Percentiles rank a stretch among this genome's conserved stretches.
These are phyloP conservation scores for Leuciscus idus DNA, from an alignment of 2,113 vertebrate genomes.

Conservation along the genomic window DNA sequence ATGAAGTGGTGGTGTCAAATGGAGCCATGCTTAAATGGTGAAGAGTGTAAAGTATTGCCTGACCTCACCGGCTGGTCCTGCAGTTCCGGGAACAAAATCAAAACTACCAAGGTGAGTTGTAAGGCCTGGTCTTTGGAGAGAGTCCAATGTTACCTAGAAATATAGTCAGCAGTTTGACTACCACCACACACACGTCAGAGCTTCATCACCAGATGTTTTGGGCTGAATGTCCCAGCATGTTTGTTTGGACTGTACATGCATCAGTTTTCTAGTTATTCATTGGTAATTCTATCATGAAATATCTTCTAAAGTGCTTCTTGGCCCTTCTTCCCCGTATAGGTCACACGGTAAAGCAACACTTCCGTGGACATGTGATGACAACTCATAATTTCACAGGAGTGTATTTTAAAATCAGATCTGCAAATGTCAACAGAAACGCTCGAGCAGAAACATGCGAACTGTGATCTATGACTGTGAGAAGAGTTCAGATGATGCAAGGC, in stretches of 20 bases:
- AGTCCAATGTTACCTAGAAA: background rate
- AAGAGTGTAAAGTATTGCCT: constrained; percentile 92
- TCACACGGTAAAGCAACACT: constrained; percentile 30
- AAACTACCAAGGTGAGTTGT: constrained; percentile 92
- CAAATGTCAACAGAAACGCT: constrained; percentile 16
- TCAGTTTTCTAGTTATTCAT: background rate
- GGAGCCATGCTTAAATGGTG: constrained; percentile 89
- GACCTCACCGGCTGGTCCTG: constrained; percentile 96
- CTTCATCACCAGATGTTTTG: background rate
- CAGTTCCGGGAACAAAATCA: constrained; percentile 95
- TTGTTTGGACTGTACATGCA: background rate
- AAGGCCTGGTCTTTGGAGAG: background rate
- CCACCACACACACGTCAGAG: background rate
- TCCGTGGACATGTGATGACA: constrained; percentile 19
- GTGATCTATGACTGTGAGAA: background rate
- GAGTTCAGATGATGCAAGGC: background rate
- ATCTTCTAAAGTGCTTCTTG: background rate
- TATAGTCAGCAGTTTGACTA: background rate
- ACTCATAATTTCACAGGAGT: constrained; percentile 10
- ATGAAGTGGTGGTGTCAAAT: constrained; percentile 98
- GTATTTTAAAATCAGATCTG: constrained; percentile 28
- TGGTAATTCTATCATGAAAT: background rate
- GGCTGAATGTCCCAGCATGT: background rate
- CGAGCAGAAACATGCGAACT: background rate
- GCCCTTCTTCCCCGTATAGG: background rate